These are phyloP conservation scores for Iguana delicatissima DNA, from an alignment of 2,797 vertebrate species.

Conservation along the genomic window DNA sequence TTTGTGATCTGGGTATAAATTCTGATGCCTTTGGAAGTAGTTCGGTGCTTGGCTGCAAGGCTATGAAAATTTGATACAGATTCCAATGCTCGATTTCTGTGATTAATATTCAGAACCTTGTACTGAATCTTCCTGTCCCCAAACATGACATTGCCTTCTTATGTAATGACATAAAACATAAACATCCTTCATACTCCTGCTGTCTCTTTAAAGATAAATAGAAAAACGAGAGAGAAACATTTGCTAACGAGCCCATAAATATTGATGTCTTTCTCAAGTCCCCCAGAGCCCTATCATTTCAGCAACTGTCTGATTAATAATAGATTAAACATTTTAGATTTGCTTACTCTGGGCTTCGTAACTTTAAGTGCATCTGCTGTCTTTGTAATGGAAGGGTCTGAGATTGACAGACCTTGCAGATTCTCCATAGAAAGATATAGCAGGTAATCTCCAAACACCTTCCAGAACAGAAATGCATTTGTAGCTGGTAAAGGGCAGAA, in stretches of 20 bases:
- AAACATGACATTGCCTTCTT: slow-evolving; percentile 69
- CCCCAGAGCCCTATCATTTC: slow-evolving; percentile 81
- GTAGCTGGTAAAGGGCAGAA: slow-evolving; percentile 40
- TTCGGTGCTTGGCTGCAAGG: slow-evolving; percentile 19
- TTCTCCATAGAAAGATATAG: slow-evolving; percentile 56
- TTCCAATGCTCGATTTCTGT: slow-evolving; percentile 43
- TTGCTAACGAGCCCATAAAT: slow-evolving; percentile 83
- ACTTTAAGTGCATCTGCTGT: slow-evolving; percentile 76
- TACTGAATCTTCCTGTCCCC: slow-evolving; percentile 65
- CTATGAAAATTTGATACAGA: slow-evolving; percentile 30
- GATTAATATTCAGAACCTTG: slow-evolving; percentile 65
- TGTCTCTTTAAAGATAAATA: slow-evolving; percentile 57
- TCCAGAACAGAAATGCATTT: slow-evolving; percentile 60
- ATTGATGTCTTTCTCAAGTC: slow-evolving; percentile 79
- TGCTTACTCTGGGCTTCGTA: slow-evolving; percentile 79
- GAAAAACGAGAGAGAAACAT: slow-evolving; percentile 54
- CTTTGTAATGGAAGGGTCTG: slow-evolving; percentile 65
- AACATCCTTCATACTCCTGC: slow-evolving; percentile 67
- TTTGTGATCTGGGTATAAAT: slow-evolving; percentile 7
- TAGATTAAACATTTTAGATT: slow-evolving; percentile 85
- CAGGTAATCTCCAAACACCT: slow-evolving; percentile 62
- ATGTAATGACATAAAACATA: slow-evolving; percentile 71
- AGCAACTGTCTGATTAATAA: slow-evolving; percentile 85
- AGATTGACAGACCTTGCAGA: slow-evolving; percentile 55
- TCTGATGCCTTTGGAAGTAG: slow-evolving; percentile 24